phyloP scores from a whole-genome alignment of 2,797 vertebrate species.

The Platalea minor region DNA sequence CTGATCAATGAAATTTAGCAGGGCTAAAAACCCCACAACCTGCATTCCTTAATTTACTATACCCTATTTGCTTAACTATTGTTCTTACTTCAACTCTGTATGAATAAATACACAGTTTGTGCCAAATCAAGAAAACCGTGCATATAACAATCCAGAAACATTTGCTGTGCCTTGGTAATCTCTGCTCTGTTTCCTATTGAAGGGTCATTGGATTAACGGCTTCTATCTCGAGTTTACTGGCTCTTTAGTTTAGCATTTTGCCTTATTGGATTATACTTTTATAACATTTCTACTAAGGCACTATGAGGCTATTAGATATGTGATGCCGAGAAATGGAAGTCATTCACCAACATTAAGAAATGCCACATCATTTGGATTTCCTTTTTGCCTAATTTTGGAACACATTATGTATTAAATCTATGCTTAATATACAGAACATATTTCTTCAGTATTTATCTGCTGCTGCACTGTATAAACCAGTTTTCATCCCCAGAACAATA shows the following conservation, averaged over 20 bases:
- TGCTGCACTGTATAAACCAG: not conserved
- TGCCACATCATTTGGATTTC: not conserved
- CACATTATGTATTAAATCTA: not conserved
- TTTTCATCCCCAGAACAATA: not conserved
- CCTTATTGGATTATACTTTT: not conserved
- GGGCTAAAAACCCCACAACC: not conserved
- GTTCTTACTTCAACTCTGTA: not conserved
- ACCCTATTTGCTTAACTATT: not conserved
- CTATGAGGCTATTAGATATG: not conserved
- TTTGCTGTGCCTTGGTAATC: not conserved
- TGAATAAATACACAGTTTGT: not conserved
- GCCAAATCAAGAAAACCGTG: not conserved
- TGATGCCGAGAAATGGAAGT: not conserved
- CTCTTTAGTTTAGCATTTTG: not conserved
- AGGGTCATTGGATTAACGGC: not conserved
- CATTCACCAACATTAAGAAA: not conserved
- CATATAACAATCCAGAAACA: not conserved
- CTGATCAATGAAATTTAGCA: not conserved
- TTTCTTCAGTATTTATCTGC: not conserved
- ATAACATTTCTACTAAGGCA: not conserved
- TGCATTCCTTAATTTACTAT: not conserved
- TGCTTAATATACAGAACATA: not conserved
- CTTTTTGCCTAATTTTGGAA: not conserved
- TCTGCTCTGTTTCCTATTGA: not conserved
- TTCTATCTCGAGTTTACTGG: not conserved